Evolutionary conservation across 2,113 vertebrate genomes (phyloP).

Genomic region (Pimephales promelas): DNA sequence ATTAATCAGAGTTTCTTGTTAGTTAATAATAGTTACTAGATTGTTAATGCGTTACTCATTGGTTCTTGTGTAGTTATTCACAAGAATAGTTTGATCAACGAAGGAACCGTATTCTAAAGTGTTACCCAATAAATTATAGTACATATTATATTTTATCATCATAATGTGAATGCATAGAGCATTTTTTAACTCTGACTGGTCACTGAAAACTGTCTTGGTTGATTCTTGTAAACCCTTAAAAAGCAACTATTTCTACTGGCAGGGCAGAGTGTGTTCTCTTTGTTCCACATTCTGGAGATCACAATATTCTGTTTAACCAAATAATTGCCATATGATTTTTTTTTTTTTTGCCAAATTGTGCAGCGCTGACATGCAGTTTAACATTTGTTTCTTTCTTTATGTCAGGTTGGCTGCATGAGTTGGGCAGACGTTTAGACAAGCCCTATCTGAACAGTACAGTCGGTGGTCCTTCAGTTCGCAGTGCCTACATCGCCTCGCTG

Average conservation of each 20-base stretch:
- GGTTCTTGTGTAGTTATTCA: no score
- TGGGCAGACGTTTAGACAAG: conserved; percentile 90
- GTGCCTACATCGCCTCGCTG: conserved; percentile 19
- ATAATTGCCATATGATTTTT: background rate
- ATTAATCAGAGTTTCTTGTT: no score
- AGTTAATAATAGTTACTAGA: no score
- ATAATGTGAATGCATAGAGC: background rate
- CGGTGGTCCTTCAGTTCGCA: conserved; percentile 81
- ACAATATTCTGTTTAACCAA: background rate
- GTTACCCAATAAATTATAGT: background rate
- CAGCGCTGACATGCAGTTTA: background rate
- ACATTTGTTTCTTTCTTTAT: background rate
- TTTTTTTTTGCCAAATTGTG: background rate
- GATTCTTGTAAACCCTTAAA: background rate
- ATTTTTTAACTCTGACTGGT: no score
- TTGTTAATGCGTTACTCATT: no score
- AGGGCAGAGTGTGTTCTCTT: background rate
- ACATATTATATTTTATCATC: background rate
- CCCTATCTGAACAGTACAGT: conserved; percentile 88
- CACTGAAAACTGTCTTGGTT: background rate
- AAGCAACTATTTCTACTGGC: background rate
- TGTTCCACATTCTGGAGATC: background rate
- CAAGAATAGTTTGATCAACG: no score
- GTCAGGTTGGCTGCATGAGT: conserved; percentile 92
- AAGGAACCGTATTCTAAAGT: no score